These are phyloP conservation scores for Phenganax subtilis DNA, from an alignment of 92 coral and sea anemone genomes.

Conservation along the genomic window DNA sequence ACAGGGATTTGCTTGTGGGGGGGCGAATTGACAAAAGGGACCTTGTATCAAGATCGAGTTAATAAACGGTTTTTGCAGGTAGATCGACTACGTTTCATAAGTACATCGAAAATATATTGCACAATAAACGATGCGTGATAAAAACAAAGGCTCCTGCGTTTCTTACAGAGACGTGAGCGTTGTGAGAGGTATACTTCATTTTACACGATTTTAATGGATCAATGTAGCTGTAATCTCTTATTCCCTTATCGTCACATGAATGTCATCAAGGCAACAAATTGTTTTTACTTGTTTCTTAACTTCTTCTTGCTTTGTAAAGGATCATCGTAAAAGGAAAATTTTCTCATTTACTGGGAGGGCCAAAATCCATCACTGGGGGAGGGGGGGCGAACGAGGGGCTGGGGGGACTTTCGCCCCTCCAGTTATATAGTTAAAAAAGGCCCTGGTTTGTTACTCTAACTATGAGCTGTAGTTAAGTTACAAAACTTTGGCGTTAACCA, in stretches of 20 bases:
- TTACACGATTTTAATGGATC: background rate
- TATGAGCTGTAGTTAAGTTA: too few species aligned
- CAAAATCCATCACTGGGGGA: background rate
- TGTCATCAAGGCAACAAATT: too few species aligned
- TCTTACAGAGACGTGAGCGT: background rate
- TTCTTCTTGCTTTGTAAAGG: background rate
- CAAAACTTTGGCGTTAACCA: too few species aligned
- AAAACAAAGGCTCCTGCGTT: background rate
- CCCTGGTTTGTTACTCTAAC: background rate
- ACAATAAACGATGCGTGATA: background rate
- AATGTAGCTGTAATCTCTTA: background rate
- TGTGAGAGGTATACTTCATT: background rate
- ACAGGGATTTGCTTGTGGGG: too few species aligned
- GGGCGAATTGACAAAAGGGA: too few species aligned
- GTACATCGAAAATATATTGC: background rate
- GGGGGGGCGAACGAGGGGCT: background rate
- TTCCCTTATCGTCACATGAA: background rate
- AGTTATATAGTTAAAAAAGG: conserved; percentile 4
- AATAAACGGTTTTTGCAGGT: background rate
- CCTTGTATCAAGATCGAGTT: too few species aligned
- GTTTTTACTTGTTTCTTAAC: too few species aligned
- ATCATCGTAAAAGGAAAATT: background rate
- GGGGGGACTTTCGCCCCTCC: background rate
- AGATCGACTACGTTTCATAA: too few species aligned
- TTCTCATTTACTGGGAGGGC: background rate